Evolutionary conservation across 2,888 invertebrate species (phyloP), one percentile per base, ranked within the genome.

Genomic region (Unio pictorum): DNA sequence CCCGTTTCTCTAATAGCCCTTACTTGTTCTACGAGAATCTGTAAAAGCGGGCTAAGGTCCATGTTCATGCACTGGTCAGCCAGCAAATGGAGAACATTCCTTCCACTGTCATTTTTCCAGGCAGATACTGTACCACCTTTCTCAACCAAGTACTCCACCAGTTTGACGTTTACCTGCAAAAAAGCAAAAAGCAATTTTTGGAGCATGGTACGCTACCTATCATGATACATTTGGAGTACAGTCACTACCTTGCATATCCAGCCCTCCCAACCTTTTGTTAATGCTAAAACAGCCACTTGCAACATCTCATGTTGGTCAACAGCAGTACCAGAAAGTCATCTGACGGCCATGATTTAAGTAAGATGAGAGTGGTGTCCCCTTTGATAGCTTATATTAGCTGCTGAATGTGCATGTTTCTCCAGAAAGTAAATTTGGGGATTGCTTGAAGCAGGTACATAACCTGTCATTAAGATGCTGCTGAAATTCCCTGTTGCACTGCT

Each of bases 11-110:
- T 34, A 23, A 64, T 57, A 58, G 30, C 26, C 69, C 73, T 71
- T 73, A 87, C 87, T 81, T 83, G 76, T 68, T 83, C 81, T n/a
- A 82, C 80, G 8, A 88, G 81, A 28, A 85, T 80, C 63, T 80
- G 74, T 18, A 87, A 67, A 4, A 88, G 78, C 3, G 79, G 73
- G 30, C 85, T 79, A 68, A 88, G 74, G 72, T 87, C 80, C 45
- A 81, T 75, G 26, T 72, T 68, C 81, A 84, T 78, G 78, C 90
- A 88, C 63, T 88, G 86, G 45, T 86, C 81, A 20, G 90, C 89
- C 82, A 90, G 82, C 56, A 86, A 78, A 77, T 91, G 91, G 7
- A 91, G 81, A 23, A 90, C 79, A 65, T 88, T 90, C 73, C 89
- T 84, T 34, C 88, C 88, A 55, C 82, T 76, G 28, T 84, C 81